Base-by-base conservation (phyloP, 2,113 vertebrate genomes). In the Spermophilus dauricus region DNA sequence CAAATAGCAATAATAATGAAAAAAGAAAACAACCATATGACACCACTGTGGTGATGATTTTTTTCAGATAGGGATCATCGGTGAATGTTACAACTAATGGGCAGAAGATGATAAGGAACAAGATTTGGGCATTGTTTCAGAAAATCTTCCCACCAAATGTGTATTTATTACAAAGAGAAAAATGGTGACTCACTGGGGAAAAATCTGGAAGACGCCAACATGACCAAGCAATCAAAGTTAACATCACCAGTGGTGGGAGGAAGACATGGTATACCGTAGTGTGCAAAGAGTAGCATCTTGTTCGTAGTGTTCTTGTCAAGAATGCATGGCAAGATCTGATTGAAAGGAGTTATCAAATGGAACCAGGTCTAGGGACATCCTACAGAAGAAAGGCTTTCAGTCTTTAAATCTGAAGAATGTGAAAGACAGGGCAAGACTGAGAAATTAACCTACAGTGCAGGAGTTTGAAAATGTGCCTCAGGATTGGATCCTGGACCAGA, bases 251-350 rank as follows among this genome's bases (percentile, higher is more conserved):
- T 9, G 18, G n/a, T 4, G 61, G 22, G 28, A 73, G 22, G 24
- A 24, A 4, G 1, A 26, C 14, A 28, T 22, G 4, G 1, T 16
- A 4, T 9, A 4, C 53, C 48, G 1, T 45, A 1, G 20, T 9
- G 12, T 16, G 34, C 30, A 42, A 53, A 85, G 42, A n/a, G 37
- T 73, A 39, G 53, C 56, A 10, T 86, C 42, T 32, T n/a, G 20
- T 51, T 56, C 6, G 2, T 48, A 3, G 14, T 39, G 0, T 48
- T 80, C 20, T 22, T 56, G 22, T 24, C 72, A 65, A 67, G 65
- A 80, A 45, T 10, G n/a, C 56, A n/a, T 20, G 32, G 17, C 1
- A 4, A 70, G 30, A 22, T 72, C 86, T 48, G 18, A 56, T 56
- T 45, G 26, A 67, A 80, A 39, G 45, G 58, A 86, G 86, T 16